Conservation (phyloP, 2,797 vertebrate genomes). For the Sciaenops ocellatus region DNA sequence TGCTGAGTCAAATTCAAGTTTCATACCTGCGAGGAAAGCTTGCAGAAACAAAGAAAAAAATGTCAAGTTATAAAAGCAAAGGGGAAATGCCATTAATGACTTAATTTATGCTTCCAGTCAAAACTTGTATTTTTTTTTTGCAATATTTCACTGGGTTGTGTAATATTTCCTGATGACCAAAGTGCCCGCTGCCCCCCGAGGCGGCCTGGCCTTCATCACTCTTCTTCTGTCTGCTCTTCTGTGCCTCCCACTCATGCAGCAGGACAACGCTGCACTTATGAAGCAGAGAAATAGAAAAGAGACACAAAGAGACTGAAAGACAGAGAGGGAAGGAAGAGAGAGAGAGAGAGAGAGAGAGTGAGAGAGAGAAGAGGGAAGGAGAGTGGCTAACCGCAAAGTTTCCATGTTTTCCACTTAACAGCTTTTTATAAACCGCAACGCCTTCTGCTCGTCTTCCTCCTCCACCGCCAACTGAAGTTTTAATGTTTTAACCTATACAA, state of each 20-base stretch:
- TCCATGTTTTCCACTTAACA: conserved; percentile 20
- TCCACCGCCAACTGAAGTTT: neutral
- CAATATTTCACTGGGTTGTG: neutral
- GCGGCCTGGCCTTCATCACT: conserved; percentile 20
- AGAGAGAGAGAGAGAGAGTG: neutral
- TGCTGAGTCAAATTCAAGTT: neutral
- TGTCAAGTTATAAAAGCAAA: neutral
- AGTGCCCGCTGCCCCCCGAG: conserved; percentile 4
- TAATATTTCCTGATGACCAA: conserved; percentile 8
- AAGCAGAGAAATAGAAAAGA: conserved; percentile 38
- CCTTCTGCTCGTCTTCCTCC: neutral
- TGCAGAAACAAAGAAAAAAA: no score
- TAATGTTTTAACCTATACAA: neutral
- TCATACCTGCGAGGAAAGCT: neutral
- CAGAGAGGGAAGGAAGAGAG: conserved; percentile 10
- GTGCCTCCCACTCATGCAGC: conserved; percentile 40
- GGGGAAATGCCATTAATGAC: neutral
- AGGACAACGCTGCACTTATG: conserved; percentile 26
- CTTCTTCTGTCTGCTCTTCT: conserved; percentile 24
- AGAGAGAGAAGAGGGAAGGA: conserved; percentile 13
- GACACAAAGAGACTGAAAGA: conserved; percentile 8
- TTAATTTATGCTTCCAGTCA: no score
- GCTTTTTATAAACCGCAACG: conserved; percentile 23
- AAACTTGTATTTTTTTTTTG: no score
- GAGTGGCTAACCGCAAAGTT: conserved; percentile 14